A percentile compares a stretch with the other conserved stretches of the same genome.
phyloP scores from a whole-genome alignment of 2,888 invertebrate genomes.

The Palloptera scutellata region DNA sequence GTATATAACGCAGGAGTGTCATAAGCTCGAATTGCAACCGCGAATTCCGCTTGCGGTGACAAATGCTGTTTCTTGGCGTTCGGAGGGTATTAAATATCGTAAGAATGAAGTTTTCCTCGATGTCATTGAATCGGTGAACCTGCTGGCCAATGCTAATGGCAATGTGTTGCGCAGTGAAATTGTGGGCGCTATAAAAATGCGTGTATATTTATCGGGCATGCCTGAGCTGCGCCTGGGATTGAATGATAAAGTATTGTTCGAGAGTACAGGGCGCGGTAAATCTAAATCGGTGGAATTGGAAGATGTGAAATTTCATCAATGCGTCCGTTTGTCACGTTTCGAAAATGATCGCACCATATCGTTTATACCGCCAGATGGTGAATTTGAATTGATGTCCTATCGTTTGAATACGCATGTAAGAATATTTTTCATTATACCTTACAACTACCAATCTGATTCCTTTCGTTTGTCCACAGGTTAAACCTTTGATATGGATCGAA shows the following conservation, averaged over 20 bases:
- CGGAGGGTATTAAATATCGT: slow-evolving; percentile 97
- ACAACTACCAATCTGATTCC: too few relatives aligned
- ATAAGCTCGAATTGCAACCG: slow-evolving; percentile 95
- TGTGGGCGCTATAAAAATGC: slow-evolving; percentile 98
- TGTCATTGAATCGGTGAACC: slow-evolving; percentile 97
- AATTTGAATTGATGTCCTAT: slow-evolving; percentile 99
- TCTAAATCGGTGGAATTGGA: slow-evolving; percentile 98
- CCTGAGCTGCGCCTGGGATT: slow-evolving; percentile 94
- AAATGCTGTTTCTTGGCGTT: slow-evolving; percentile 99
- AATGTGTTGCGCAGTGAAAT: slow-evolving; percentile 97
- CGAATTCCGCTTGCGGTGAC: slow-evolving; percentile 98
- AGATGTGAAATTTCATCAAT: slow-evolving; percentile 99
- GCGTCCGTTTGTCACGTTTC: slow-evolving; percentile 94
- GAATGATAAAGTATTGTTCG: slow-evolving; percentile 97
- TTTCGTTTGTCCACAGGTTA: slow-evolving; percentile 65
- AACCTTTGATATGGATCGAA: slow-evolving; percentile 98
- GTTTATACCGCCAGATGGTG: slow-evolving; percentile 98
- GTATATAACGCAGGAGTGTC: slow-evolving; percentile 98
- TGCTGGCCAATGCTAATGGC: slow-evolving; percentile 94
- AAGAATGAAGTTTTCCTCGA: slow-evolving; percentile 99
- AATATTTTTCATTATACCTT: background rate
- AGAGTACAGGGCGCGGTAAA: slow-evolving; percentile 96
- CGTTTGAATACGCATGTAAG: slow-evolving; percentile 91
- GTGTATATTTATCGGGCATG: slow-evolving; percentile 98
- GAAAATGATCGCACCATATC: slow-evolving; percentile 98